A percentile compares a stretch with the other conserved stretches of the same genome.
Conservation (phyloP, 2,888 invertebrate genomes). For the Morinoia aosen region DNA sequence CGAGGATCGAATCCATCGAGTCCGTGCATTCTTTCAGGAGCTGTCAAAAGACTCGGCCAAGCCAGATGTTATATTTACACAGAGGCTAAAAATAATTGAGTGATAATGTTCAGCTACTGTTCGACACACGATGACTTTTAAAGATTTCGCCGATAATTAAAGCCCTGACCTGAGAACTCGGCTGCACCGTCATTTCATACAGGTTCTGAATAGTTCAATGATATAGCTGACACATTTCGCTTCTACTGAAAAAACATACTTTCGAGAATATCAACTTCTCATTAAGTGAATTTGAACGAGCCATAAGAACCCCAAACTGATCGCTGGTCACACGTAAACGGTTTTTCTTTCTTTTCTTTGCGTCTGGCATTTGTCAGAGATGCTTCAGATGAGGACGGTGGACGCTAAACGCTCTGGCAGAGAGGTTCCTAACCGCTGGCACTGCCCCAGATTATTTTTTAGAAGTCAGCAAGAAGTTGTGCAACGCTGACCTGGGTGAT, state of each 20-base stretch:
- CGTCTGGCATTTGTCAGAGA: not conserved
- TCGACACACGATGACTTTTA: not conserved
- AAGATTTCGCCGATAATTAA: not conserved
- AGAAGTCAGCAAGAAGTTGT: not conserved
- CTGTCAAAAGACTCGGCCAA: not conserved
- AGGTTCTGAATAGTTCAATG: not conserved
- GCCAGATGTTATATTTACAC: not conserved
- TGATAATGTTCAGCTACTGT: not conserved
- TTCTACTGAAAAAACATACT: not conserved
- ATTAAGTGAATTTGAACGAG: not conserved
- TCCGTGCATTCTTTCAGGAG: too few relatives aligned
- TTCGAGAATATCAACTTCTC: not conserved
- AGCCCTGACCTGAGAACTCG: not conserved
- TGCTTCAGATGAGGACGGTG: not conserved
- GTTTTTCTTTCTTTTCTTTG: not conserved
- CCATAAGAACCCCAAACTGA: not conserved
- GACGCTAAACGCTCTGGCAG: not conserved
- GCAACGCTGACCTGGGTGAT: conserved; percentile 24
- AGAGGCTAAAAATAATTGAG: not conserved
- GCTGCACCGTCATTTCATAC: too few relatives aligned
- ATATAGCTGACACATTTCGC: not conserved
- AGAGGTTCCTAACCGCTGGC: not conserved
- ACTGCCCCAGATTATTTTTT: conserved; percentile 35
- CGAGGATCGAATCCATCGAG: not conserved
- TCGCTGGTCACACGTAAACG: not conserved